Percentiles rank a stretch among this genome's conserved stretches.
Conservation (phyloP, 2,113 vertebrate genomes). For the Toxotes jaculatrix region DNA sequence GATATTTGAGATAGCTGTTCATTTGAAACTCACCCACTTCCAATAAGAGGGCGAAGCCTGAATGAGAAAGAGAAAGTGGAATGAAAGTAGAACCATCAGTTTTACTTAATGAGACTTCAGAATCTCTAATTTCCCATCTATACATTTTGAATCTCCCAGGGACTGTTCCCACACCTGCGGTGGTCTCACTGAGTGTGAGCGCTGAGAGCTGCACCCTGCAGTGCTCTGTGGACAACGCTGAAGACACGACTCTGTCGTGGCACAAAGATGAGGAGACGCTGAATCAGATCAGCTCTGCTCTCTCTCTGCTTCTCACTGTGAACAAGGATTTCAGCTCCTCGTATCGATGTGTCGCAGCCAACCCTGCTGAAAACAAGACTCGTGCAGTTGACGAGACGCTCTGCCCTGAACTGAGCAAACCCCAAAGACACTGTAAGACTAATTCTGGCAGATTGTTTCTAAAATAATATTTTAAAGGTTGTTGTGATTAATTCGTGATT, state of each 20-base stretch:
- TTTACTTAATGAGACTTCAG: too few relatives aligned
- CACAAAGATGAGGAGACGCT: slow-evolving; percentile 21
- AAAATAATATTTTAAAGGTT: background rate
- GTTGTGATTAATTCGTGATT: too few relatives aligned
- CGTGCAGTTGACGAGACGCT: background rate
- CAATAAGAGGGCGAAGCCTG: too few relatives aligned
- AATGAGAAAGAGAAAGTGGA: too few relatives aligned
- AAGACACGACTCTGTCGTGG: slow-evolving; percentile 43
- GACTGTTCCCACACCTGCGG: background rate
- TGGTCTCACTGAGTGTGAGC: background rate
- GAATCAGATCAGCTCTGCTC: slow-evolving; percentile 28
- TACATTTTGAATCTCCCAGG: background rate
- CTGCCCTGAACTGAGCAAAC: slow-evolving; percentile 8
- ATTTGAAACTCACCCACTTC: too few relatives aligned
- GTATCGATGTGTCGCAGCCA: slow-evolving; percentile 43
- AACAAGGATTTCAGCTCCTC: background rate
- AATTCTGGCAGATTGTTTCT: background rate
- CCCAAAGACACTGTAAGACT: fast-evolving
- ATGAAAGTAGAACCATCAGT: too few relatives aligned
- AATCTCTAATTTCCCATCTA: background rate
- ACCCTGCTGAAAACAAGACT: slow-evolving; percentile 4
- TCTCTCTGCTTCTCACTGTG: slow-evolving; percentile 12
- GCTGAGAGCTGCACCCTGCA: slow-evolving; percentile 32
- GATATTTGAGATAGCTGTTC: too few relatives aligned
- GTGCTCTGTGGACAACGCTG: slow-evolving; percentile 30